Base-by-base conservation (phyloP, 2,888 invertebrate genomes). In the Conus canariensis region DNA sequence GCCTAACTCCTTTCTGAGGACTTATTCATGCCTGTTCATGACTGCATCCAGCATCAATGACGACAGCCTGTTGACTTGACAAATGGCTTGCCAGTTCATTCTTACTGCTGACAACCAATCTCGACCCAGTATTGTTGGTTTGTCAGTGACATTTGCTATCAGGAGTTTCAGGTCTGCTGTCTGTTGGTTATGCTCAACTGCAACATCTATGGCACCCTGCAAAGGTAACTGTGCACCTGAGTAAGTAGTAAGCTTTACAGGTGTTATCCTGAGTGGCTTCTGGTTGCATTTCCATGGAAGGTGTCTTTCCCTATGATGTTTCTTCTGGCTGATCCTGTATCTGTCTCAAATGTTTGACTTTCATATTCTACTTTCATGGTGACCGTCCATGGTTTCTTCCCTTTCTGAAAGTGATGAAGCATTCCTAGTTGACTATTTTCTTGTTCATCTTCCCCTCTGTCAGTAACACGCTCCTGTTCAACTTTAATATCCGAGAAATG, bases 21-120 rank as follows among this genome's bases (percentile, higher is more conserved):
- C 45, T 12, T 30, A 3, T 45, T 82, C 19, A 19, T 82, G 80
- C 30, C 59, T 59, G 22, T 83, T 59, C 16, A 91, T 77, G 80
- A 90, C 91, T 77, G 88, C 80, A 30, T 30, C 45, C 45, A 60
- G 91, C 91, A 1, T 90, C 89, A n/a, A 45, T 45, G 45, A 45
- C 10, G 45, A 12, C 6, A 25, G 5, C 12, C 89, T 5, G 60
- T 64, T 56, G 60, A 88, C 19, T 92, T 1, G 45, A 30, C 22
- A 82, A 30, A 9, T 30, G 80, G 45, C 45, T 82, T 9, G 30
- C 80, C 85, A 85, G 85, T 85, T 2, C 58, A 45, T 16, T 59
- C 19, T 58, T 12, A 85, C 25, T 22, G 19, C 10, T 6, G 59
- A 8, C 9, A 85, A 45, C 85, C 85, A 85, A 1, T 85, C 85